Evolutionary conservation across 2,888 invertebrate species (phyloP).

Genomic region (Agonopterix heracliana): DNA sequence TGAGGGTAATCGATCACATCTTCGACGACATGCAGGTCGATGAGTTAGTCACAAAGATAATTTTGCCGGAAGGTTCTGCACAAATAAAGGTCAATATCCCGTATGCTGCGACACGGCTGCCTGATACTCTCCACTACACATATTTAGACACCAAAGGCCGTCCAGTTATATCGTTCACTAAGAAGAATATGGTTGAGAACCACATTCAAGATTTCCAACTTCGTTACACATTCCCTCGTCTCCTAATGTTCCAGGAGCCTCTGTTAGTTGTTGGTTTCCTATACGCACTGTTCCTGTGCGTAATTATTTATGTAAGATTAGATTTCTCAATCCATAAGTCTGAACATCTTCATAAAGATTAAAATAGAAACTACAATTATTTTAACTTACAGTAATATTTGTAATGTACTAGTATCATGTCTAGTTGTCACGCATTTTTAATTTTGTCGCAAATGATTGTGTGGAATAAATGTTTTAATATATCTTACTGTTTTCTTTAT

Average conservation of each 20-base stretch:
- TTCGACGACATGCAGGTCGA: conserved; percentile 98
- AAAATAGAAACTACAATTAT: conserved; percentile 29
- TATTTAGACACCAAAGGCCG: conserved; percentile 97
- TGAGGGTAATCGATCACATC: conserved; percentile 97
- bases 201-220: conserved; percentile 97
- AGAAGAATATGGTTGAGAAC: conserved; percentile 93
- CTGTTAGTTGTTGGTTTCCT: conserved; percentile 91
- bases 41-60: conserved; percentile 89
- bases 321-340: conserved; percentile 95
- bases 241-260: conserved; percentile 95
- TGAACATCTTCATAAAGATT: conserved; percentile 75
- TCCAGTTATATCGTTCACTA: conserved; percentile 88
- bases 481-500: too few relatives aligned
- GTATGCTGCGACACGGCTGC: conserved; percentile 83
- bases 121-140: conserved; percentile 89
- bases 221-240: conserved; percentile 90
- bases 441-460: conserved; percentile 31
- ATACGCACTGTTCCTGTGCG: conserved; percentile 90
- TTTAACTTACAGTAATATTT: conserved; percentile 19
- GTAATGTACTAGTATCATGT: conserved; percentile 24
- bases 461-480: conserved; percentile 34
- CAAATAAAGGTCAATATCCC: conserved; percentile 89
- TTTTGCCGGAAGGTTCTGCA: conserved; percentile 95
- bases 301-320: conserved; percentile 95
- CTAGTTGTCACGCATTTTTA: conserved; percentile 43